Conservation (phyloP, 2,888 invertebrate species). For the Chironomus tentans region DNA sequence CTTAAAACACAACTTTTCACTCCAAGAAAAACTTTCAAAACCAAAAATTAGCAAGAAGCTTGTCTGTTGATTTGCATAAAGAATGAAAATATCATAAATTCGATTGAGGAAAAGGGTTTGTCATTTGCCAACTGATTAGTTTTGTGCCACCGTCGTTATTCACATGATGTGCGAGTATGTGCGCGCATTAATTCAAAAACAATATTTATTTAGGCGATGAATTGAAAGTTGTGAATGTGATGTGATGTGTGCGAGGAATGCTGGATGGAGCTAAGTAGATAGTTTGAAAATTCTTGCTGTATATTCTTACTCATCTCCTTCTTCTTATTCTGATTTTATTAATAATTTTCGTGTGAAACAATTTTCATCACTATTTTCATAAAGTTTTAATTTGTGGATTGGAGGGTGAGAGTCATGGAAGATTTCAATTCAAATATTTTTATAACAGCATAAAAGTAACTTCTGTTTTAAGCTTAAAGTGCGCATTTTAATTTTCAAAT, state of each 20-base stretch:
- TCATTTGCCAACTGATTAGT: slow-evolving; percentile 22
- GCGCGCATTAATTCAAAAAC: slow-evolving; percentile 15
- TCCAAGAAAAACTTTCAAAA: not conserved
- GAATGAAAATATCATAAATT: not conserved
- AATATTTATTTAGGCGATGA: slow-evolving; percentile 25
- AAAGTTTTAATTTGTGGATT: not conserved
- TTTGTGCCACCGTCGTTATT: not conserved
- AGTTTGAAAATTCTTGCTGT: not conserved
- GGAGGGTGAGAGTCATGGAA: not conserved
- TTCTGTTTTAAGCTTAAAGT: too few species aligned
- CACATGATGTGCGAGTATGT: not conserved
- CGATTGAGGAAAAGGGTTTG: not conserved
- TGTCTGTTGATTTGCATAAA: slow-evolving; percentile 21
- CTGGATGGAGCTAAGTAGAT: too few species aligned
- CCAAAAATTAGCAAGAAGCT: not conserved
- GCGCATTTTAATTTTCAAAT: too few species aligned
- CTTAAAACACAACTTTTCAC: too few species aligned
- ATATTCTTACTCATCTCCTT: not conserved
- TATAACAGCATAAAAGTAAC: too few species aligned
- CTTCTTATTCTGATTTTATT: not conserved
- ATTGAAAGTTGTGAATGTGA: not conserved
- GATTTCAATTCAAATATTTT: not conserved
- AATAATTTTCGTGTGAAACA: slow-evolving; percentile 19
- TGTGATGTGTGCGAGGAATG: too few species aligned
- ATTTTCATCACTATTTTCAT: slow-evolving; percentile 22